Conservation (phyloP, 2,113 vertebrate species). For the Rousettus leschenaultii region DNA sequence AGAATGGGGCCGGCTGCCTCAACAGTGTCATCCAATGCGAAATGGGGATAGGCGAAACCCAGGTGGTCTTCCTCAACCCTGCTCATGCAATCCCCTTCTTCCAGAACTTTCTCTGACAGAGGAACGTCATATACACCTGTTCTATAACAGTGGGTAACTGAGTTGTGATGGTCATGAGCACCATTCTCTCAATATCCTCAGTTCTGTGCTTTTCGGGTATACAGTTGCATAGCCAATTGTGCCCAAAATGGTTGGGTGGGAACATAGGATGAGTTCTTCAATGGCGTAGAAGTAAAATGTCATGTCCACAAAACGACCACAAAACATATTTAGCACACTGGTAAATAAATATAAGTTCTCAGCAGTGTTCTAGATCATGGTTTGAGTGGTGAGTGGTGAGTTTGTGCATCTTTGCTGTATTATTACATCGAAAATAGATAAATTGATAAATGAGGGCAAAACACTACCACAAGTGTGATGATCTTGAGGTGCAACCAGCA, state of each 20-base stretch:
- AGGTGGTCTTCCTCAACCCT: background rate
- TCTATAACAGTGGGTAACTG: background rate
- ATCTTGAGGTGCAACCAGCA: background rate
- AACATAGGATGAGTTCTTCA: background rate
- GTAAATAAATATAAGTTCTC: background rate
- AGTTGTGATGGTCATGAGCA: background rate
- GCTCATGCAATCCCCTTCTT: background rate
- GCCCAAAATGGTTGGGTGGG: background rate
- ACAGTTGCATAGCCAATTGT: background rate
- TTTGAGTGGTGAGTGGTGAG: background rate
- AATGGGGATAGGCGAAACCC: background rate
- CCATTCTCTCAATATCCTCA: background rate
- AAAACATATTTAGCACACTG: conserved; percentile 5
- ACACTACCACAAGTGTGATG: background rate
- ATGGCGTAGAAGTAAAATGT: background rate
- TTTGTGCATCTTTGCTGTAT: background rate
- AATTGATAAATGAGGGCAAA: conserved; percentile 2
- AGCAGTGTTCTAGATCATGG: background rate
- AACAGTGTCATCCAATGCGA: background rate
- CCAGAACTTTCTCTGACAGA: background rate
- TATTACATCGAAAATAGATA: background rate
- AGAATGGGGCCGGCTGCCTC: background rate
- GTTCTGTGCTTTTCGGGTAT: background rate
- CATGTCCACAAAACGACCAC: background rate
- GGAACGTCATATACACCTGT: background rate